Percentiles rank a stretch among this genome's conserved stretches.
phyloP scores from a whole-genome alignment of 2,113 vertebrate species.

The Orycteropus afer region DNA sequence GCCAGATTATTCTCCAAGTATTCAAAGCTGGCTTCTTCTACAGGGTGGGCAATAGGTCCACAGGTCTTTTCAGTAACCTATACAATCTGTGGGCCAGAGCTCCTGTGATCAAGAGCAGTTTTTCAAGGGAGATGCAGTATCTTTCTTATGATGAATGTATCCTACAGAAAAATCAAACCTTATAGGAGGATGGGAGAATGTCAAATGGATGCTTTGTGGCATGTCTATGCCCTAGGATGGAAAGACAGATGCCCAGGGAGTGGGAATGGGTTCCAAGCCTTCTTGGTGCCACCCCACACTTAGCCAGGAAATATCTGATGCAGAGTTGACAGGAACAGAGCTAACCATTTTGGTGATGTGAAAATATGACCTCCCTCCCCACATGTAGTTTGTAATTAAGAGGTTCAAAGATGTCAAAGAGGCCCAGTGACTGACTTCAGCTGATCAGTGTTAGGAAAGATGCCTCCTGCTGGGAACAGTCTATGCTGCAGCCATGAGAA shows the following conservation, averaged over 20 bases:
- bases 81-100: neutral
- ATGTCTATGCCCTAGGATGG: neutral
- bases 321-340: neutral
- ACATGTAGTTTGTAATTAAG: neutral
- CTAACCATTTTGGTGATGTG: neutral
- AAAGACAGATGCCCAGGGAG: neutral
- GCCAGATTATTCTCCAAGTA: neutral
- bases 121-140: neutral
- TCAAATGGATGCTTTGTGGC: constrained; percentile 16
- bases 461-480: too few relatives aligned
- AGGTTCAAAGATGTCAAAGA: neutral
- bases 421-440: neutral
- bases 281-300: neutral
- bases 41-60: neutral
- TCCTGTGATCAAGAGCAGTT: neutral
- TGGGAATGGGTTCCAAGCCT: constrained; percentile 12
- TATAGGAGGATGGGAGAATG: neutral
- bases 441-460: too few relatives aligned
- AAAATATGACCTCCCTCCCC: neutral
- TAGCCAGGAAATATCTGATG: neutral
- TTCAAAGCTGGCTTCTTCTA: neutral
- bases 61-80: neutral
- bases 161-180: neutral
- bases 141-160: neutral
- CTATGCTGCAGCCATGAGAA: neutral